Percentiles rank a stretch among this genome's conserved stretches.
Evolutionary conservation across 2,888 invertebrate genomes (phyloP).

Genomic region (Drepanosiphum platanoidis): DNA sequence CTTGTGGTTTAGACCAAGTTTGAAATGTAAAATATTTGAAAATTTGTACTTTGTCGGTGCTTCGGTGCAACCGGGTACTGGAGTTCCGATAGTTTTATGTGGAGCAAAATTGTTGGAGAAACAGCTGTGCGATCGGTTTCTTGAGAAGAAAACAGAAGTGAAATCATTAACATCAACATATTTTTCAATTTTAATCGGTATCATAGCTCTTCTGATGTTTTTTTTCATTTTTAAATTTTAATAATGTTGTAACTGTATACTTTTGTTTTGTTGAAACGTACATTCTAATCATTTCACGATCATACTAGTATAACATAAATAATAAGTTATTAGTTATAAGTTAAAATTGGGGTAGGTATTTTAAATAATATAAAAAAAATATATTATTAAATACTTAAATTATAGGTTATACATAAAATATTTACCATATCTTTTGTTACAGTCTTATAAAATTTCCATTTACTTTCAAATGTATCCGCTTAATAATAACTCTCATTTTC

Average conservation of each 20-base stretch:
- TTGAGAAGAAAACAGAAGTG: neutral
- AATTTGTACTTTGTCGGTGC: conserved; percentile 55
- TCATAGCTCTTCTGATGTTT: neutral
- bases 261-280: neutral
- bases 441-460: too few species aligned
- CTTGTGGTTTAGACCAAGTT: conserved; percentile 51
- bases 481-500: too few species aligned
- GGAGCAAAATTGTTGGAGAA: conserved; percentile 48
- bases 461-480: too few species aligned
- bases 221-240: conserved; percentile 30
- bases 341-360: neutral
- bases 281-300: too few species aligned
- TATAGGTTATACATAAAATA: too few species aligned
- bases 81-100: conserved; percentile 53
- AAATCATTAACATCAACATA: neutral
- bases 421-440: too few species aligned
- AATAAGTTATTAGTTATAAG: too few species aligned
- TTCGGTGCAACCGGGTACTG: conserved; percentile 45
- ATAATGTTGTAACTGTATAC: neutral
- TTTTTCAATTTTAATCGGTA: conserved; percentile 8
- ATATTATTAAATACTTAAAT: too few species aligned
- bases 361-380: neutral
- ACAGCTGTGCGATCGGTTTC: conserved; percentile 42
- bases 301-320: too few species aligned
- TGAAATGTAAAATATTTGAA: conserved; percentile 56